Evolutionary conservation across 2,797 vertebrate genomes (phyloP).

Genomic region (Ctenochaetus hawaiiensis): DNA sequence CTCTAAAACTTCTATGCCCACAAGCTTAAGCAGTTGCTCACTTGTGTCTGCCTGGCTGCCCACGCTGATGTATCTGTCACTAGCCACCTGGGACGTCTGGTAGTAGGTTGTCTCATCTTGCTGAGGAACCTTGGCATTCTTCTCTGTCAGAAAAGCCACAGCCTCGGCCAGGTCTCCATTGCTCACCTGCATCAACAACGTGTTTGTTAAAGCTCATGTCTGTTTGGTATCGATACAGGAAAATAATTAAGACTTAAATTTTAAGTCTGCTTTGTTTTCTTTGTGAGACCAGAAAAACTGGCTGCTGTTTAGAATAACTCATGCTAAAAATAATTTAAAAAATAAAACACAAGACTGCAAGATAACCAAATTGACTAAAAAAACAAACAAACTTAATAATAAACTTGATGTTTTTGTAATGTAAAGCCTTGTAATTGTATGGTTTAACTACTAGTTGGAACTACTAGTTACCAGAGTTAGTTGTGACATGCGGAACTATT

Average conservation of each 20-base stretch:
- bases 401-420: background rate
- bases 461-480: too few species aligned
- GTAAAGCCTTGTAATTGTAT: background rate
- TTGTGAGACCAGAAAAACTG: background rate
- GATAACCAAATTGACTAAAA: background rate
- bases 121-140: constrained; percentile 95
- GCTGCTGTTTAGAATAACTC: background rate
- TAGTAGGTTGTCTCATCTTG: constrained; percentile 95
- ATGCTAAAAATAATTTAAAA: background rate
- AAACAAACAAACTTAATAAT: background rate
- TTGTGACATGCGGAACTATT: background rate
- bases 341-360: background rate
- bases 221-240: background rate
- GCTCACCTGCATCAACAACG: constrained; percentile 87
- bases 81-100: constrained; percentile 94
- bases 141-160: constrained; percentile 95
- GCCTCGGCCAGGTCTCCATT: constrained; percentile 97
- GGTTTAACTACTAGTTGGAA: too few species aligned
- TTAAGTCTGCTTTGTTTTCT: background rate
- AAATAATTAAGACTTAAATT: background rate
- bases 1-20: background rate
- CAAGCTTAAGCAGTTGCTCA: constrained; percentile 77
- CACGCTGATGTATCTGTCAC: constrained; percentile 97
- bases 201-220: background rate
- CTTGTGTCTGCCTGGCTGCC: constrained; percentile 98